Evolutionary conservation across 2,797 vertebrate genomes (phyloP).

Genomic region (Sciurus carolinensis): DNA sequence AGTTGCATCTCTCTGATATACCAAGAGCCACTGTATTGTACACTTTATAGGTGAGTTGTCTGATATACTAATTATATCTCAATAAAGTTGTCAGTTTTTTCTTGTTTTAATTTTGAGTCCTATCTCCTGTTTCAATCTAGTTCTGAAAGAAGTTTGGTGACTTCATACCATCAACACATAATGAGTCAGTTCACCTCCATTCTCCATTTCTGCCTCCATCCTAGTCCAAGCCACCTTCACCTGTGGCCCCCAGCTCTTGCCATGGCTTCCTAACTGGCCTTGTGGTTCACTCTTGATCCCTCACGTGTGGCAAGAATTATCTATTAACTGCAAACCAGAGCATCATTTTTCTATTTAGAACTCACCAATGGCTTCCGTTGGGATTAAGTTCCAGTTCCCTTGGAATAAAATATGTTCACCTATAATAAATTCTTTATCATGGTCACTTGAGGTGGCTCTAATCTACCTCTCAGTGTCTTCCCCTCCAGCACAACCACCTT

Average conservation of each 20-base stretch:
- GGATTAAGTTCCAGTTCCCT: background rate
- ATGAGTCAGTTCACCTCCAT: too few relatives aligned
- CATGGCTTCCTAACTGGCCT: background rate
- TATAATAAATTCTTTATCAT: background rate
- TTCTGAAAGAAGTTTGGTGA: conserved; percentile 2
- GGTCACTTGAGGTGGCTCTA: background rate
- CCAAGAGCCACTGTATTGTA: background rate
- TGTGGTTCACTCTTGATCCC: background rate
- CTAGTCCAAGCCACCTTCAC: background rate
- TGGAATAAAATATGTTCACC: background rate
- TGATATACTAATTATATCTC: background rate
- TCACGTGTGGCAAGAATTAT: background rate
- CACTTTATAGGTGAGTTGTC: background rate
- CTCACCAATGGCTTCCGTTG: background rate
- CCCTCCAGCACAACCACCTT: background rate
- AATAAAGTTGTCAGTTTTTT: background rate
- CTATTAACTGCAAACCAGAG: background rate
- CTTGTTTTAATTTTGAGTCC: background rate
- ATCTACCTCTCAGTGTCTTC: accelerated
- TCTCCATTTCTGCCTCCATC: background rate
- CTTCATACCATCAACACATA: background rate
- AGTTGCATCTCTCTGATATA: background rate
- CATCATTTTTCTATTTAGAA: background rate
- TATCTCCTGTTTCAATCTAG: background rate
- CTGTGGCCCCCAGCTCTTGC: background rate